These are phyloP conservation scores for Cololabis saira DNA, from an alignment of 2,113 vertebrate genomes.

Conservation along the genomic window DNA sequence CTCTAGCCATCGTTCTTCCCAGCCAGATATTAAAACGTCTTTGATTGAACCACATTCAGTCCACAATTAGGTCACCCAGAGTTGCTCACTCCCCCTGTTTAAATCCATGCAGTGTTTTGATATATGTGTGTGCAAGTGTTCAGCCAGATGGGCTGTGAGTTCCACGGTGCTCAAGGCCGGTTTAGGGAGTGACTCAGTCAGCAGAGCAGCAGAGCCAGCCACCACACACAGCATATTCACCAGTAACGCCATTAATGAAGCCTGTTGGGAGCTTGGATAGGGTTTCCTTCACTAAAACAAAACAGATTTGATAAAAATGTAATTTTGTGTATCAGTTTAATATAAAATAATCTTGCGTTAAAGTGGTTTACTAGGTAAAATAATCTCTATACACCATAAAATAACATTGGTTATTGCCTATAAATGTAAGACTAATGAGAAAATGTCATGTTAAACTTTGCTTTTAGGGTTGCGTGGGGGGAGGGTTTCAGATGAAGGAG, in stretches of 20 bases:
- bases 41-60: constrained; percentile 17
- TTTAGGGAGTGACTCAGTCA: constrained; percentile 71
- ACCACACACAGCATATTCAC: constrained; percentile 50
- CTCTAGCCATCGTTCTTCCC: neutral
- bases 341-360: neutral
- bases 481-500: constrained; percentile 34
- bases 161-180: constrained; percentile 70
- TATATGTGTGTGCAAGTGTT: constrained; percentile 53
- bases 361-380: neutral
- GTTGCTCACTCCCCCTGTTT: constrained; percentile 40
- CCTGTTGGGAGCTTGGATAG: constrained; percentile 32
- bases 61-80: constrained; percentile 53
- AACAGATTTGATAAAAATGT: neutral
- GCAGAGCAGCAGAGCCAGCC: constrained; percentile 48
- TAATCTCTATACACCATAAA: neutral
- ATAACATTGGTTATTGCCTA: neutral
- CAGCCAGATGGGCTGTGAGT: constrained; percentile 67
- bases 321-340: neutral
- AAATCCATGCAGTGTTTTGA: constrained; percentile 58
- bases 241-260: constrained; percentile 43
- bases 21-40: constrained; percentile 33
- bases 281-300: constrained; percentile 14
- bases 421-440: constrained; percentile 27
- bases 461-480: constrained; percentile 37
- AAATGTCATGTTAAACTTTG: constrained; percentile 34